These are phyloP conservation scores for Augochlorella aurata DNA, from an alignment of 2,888 invertebrate genomes.

Conservation along the genomic window DNA sequence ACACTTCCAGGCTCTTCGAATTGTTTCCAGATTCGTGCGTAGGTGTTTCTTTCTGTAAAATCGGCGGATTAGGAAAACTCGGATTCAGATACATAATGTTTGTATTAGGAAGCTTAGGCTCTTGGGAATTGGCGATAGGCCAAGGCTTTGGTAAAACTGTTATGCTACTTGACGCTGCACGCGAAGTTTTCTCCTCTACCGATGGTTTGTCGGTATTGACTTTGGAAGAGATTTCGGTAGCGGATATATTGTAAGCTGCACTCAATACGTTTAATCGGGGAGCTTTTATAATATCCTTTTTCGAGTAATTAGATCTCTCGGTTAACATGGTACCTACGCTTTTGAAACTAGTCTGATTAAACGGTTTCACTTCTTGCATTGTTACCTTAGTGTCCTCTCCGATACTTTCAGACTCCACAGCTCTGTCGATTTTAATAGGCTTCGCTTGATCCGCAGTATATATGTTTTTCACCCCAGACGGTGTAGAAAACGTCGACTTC, in stretches of 20 bases:
- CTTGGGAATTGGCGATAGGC: slow-evolving; percentile 50
- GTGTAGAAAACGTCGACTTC: slow-evolving; percentile 32
- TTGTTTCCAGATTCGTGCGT: slow-evolving; percentile 1
- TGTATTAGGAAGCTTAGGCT: slow-evolving; percentile 53
- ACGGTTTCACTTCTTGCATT: slow-evolving; percentile 19
- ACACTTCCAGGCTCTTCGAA: neutral
- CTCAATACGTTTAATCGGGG: slow-evolving; percentile 69
- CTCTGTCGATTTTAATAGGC: slow-evolving; percentile 34
- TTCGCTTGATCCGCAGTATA: slow-evolving; percentile 15
- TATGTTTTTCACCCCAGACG: slow-evolving; percentile 21
- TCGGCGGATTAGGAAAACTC: slow-evolving; percentile 42
- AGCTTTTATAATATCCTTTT: slow-evolving; percentile 71
- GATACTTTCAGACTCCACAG: slow-evolving; percentile 30
- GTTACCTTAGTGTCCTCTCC: slow-evolving; percentile 30
- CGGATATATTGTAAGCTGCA: slow-evolving; percentile 34
- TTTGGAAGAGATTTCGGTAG: slow-evolving; percentile 32
- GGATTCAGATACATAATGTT: slow-evolving; percentile 46
- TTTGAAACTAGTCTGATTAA: slow-evolving; percentile 39
- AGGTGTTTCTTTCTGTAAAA: slow-evolving; percentile 53
- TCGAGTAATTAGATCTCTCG: slow-evolving; percentile 57
- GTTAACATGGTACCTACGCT: slow-evolving; percentile 57
- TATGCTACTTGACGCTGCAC: slow-evolving; percentile 60
- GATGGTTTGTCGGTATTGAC: slow-evolving; percentile 23
- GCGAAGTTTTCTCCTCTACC: slow-evolving; percentile 54
- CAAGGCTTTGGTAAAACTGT: slow-evolving; percentile 64